Percentiles rank a stretch among this genome's conserved stretches.
These are phyloP conservation scores for Pristionchus maxplancki DNA, from an alignment of 2,888 invertebrate species.

Conservation along the genomic window DNA sequence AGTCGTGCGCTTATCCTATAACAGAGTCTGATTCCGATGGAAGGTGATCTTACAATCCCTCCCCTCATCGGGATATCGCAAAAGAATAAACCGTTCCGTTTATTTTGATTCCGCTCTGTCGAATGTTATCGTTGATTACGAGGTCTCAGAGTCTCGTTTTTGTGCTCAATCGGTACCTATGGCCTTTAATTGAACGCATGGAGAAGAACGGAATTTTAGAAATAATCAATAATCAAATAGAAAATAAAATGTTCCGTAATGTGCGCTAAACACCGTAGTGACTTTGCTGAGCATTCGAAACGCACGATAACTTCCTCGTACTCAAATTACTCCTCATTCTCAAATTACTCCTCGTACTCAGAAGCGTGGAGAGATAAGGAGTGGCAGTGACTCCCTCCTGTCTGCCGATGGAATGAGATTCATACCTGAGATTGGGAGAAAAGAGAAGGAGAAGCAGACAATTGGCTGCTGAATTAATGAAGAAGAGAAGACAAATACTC, in stretches of 20 bases:
- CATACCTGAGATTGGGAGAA: slow-evolving; percentile 42
- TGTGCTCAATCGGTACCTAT: too few relatives aligned
- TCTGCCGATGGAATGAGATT: not conserved
- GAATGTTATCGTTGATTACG: too few relatives aligned
- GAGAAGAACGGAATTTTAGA: too few relatives aligned
- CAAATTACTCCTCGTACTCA: not conserved
- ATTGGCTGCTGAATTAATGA: slow-evolving; percentile 45
- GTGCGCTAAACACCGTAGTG: too few relatives aligned
- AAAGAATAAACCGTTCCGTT: too few relatives aligned
- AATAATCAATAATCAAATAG: too few relatives aligned
- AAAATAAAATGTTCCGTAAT: too few relatives aligned
- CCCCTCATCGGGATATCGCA: too few relatives aligned
- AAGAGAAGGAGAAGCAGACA: slow-evolving; percentile 16
- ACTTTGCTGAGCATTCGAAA: too few relatives aligned
- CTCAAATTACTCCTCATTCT: not conserved
- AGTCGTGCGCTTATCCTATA: not conserved
- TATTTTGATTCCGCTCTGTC: too few relatives aligned
- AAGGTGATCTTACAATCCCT: not conserved
- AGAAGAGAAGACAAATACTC: slow-evolving; percentile 39
- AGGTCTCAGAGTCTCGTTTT: too few relatives aligned
- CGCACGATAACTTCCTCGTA: not conserved
- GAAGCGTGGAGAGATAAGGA: not conserved
- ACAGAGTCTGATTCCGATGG: not conserved
- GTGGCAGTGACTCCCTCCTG: not conserved
- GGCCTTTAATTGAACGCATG: too few relatives aligned